phyloP scores from a whole-genome alignment of 2,113 vertebrate genomes.

The Chloropsis cyanopogon region DNA sequence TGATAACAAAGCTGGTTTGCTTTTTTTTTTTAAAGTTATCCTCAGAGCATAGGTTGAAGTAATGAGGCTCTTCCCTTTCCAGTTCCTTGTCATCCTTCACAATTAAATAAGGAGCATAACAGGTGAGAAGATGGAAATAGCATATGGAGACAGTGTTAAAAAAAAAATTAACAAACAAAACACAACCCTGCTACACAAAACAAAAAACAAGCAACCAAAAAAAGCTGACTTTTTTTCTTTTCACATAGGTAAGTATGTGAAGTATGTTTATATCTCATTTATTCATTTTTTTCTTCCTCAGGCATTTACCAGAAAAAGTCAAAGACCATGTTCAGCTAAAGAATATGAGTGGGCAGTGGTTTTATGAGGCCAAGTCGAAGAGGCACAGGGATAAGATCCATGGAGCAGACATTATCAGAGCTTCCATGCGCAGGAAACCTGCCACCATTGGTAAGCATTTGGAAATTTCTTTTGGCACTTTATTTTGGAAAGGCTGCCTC shows the following conservation, averaged over 20 bases:
- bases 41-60: background rate
- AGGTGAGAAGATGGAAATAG: background rate
- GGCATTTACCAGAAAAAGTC: conserved; percentile 79
- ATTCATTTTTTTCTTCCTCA: background rate
- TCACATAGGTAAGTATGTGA: background rate
- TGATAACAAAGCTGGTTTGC: background rate
- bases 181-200: background rate
- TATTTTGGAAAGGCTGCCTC: background rate
- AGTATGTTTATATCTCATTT: background rate
- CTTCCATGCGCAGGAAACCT: conserved; percentile 83
- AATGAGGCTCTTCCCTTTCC: background rate
- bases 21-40: background rate
- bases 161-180: background rate
- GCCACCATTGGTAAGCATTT: conserved; percentile 73
- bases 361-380: conserved; percentile 90
- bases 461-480: background rate
- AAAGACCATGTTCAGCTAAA: conserved; percentile 78
- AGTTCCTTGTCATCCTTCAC: background rate
- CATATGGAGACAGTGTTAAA: background rate
- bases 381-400: conserved; percentile 89
- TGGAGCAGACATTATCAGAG: conserved; percentile 86
- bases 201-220: background rate
- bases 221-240: background rate
- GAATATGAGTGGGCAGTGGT: conserved; percentile 94
- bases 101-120: background rate